Percentiles rank a stretch among this genome's conserved stretches.
Evolutionary conservation across 2,113 vertebrate species (phyloP).

Genomic region (Clarias gariepinus): DNA sequence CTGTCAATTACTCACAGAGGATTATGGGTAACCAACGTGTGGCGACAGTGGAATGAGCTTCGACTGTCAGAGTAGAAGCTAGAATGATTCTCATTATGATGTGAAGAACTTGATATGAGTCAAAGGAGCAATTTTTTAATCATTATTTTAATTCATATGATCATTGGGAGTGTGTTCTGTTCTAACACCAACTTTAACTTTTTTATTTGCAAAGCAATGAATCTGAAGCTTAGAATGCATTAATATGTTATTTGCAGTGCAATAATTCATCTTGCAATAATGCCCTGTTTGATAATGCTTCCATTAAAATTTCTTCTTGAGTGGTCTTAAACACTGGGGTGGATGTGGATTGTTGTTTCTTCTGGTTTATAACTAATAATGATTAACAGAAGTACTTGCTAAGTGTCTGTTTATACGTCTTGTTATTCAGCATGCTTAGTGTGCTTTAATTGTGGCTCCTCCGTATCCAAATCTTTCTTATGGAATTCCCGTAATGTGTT

Average conservation of each 20-base stretch:
- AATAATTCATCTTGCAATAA: conserved; percentile 66
- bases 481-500: neutral
- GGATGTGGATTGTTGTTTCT: conserved; percentile 49
- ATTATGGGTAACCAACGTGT: neutral
- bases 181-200: neutral
- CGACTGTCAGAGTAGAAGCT: neutral
- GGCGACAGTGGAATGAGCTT: neutral
- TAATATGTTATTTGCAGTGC: conserved; percentile 37
- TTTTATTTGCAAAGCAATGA: neutral
- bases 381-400: conserved; percentile 56
- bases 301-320: conserved; percentile 59
- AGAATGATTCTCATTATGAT: neutral
- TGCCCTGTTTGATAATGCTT: conserved; percentile 63
- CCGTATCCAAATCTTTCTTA: neutral
- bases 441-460: conserved; percentile 26
- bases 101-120: neutral
- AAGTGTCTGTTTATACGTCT: conserved; percentile 48
- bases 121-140: neutral
- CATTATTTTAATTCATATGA: neutral
- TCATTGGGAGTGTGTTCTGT: neutral
- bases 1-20: conserved; percentile 31
- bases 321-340: conserved; percentile 56
- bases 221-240: conserved; percentile 16
- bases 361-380: conserved; percentile 47
- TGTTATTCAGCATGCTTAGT: conserved; percentile 63